Conservation (phyloP, 1,140 invertebrate genomes). For the Papilio polytes region DNA sequence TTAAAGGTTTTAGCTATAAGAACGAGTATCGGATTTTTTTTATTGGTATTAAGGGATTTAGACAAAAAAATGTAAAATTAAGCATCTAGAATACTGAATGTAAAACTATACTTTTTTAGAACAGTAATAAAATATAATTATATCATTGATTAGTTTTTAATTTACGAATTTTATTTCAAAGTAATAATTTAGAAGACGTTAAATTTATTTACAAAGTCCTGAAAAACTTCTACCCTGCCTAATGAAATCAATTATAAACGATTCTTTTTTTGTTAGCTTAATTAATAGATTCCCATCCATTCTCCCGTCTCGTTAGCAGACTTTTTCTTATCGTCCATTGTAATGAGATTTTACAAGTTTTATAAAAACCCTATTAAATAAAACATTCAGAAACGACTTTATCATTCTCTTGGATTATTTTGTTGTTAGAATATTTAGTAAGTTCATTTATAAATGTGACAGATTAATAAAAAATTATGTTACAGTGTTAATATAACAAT, state of each 20-base stretch:
- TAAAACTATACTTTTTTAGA: no score
- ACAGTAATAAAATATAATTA: no score
- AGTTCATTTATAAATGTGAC: not conserved
- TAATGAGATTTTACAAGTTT: slow-evolving; percentile 9
- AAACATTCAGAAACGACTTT: not conserved
- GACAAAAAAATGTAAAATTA: not conserved
- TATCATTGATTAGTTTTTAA: no score
- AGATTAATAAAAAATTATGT: not conserved
- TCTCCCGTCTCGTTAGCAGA: not conserved
- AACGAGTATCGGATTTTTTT: not conserved
- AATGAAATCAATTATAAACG: slow-evolving; percentile 9
- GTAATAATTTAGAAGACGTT: no score
- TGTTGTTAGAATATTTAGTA: not conserved
- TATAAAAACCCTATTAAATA: not conserved
- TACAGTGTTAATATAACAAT: not conserved
- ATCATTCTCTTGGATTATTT: not conserved
- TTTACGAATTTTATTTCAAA: no score
- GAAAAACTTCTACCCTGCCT: not conserved
- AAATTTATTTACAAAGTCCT: slow-evolving; percentile 8
- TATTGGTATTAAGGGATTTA: not conserved
- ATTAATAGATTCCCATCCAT: not conserved
- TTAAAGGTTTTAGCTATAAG: not conserved
- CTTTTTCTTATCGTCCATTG: not conserved
- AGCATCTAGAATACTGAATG: no score
- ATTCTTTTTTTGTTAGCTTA: slow-evolving; percentile 2